phyloP scores from a whole-genome alignment of 2,888 invertebrate species.

The Chironomus tentans region DNA sequence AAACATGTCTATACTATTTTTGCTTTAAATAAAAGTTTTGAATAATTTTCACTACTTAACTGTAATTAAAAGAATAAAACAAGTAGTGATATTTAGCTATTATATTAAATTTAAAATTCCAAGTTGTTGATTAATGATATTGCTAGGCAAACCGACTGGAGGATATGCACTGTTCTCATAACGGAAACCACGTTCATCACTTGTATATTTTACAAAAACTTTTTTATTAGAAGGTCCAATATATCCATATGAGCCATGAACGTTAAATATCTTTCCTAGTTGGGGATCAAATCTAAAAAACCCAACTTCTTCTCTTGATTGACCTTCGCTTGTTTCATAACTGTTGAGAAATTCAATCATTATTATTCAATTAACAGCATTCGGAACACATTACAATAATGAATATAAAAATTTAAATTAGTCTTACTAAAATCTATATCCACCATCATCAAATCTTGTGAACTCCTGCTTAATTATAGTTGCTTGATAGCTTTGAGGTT shows the following conservation, averaged over 20 bases:
- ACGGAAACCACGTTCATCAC: neutral
- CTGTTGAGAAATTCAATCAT: neutral
- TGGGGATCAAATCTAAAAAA: neutral
- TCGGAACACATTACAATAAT: no score
- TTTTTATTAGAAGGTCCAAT: neutral
- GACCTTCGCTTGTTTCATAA: conserved; percentile 16
- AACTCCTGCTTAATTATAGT: neutral
- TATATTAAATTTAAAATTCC: no score
- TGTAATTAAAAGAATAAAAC: no score
- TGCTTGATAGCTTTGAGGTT: neutral
- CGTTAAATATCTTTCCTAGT: neutral
- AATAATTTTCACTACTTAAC: no score
- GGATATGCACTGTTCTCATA: neutral
- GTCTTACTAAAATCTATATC: conserved; percentile 14
- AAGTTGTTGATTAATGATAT: neutral
- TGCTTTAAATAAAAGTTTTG: no score
- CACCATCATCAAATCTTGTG: conserved; percentile 1
- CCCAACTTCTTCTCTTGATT: conserved; percentile 5
- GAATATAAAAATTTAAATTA: neutral
- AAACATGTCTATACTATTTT: no score
- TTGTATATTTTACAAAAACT: neutral
- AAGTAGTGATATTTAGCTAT: no score
- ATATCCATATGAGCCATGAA: conserved; percentile 1
- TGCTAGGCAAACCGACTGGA: neutral
- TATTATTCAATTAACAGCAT: neutral